phyloP scores from a whole-genome alignment of 2,888 invertebrate genomes.

The Cetonia aurata region DNA sequence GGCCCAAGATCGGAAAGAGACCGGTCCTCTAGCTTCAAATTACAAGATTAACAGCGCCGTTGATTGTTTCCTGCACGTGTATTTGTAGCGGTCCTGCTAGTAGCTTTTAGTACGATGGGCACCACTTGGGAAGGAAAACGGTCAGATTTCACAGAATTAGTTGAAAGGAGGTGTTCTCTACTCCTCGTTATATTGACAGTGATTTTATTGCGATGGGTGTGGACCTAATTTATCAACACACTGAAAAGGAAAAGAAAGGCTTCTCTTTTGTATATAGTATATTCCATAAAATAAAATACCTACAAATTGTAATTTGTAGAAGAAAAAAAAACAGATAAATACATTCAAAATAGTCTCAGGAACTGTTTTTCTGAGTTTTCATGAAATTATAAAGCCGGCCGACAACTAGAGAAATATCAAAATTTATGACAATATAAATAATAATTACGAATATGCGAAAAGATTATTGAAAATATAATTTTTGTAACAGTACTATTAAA shows the following conservation, averaged over 20 bases:
- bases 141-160: constrained; percentile 26
- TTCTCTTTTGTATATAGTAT: too few relatives aligned
- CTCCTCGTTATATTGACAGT: constrained; percentile 26
- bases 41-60: constrained; percentile 39
- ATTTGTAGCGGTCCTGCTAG: constrained; percentile 1
- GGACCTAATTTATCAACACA: constrained; percentile 9
- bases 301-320: too few relatives aligned
- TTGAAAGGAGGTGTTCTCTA: constrained; percentile 34
- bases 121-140: constrained; percentile 10
- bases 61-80: constrained; percentile 38
- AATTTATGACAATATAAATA: too few relatives aligned
- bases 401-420: too few relatives aligned
- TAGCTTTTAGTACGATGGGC: background rate
- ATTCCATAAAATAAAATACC: too few relatives aligned
- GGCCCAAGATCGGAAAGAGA: constrained; percentile 37
- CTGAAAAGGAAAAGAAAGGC: background rate
- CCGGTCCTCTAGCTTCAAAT: constrained; percentile 33
- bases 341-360: too few relatives aligned
- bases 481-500: too few relatives aligned
- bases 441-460: too few relatives aligned
- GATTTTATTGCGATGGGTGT: constrained; percentile 25
- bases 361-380: too few relatives aligned
- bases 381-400: too few relatives aligned
- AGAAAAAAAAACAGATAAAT: too few relatives aligned
- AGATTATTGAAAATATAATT: too few relatives aligned